A percentile compares a stretch with the other conserved stretches of the same genome.
Evolutionary conservation across 2,888 invertebrate species (phyloP).

Genomic region (Netelia inedita): DNA sequence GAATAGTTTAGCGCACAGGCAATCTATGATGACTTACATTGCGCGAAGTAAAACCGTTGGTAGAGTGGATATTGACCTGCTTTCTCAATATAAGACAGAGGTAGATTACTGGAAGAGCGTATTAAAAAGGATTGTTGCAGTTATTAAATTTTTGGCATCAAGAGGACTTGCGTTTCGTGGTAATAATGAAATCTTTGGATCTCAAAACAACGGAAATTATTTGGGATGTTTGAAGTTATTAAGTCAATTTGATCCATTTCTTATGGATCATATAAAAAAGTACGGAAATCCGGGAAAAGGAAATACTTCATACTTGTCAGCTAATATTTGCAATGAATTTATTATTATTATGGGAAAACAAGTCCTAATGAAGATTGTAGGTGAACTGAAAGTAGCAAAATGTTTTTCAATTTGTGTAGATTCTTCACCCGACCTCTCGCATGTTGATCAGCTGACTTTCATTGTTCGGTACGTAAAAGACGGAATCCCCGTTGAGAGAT

Average conservation of each 20-base stretch:
- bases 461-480: constrained; percentile 68
- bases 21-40: neutral
- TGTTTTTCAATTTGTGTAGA: constrained; percentile 74
- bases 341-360: constrained; percentile 73
- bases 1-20: neutral
- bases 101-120: neutral
- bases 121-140: neutral
- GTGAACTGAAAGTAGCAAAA: constrained; percentile 61
- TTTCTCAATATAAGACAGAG: neutral
- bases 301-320: constrained; percentile 74
- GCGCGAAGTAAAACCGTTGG: neutral
- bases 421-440: constrained; percentile 69
- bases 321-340: constrained; percentile 73
- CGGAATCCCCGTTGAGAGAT: neutral
- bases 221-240: constrained; percentile 75
- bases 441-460: constrained; percentile 73
- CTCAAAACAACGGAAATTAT: constrained; percentile 76
- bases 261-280: constrained; percentile 72
- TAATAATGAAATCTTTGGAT: constrained; percentile 69
- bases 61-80: neutral
- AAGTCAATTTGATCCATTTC: constrained; percentile 72
- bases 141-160: neutral
- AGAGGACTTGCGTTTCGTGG: constrained; percentile 6
- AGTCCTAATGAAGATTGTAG: constrained; percentile 61
- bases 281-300: constrained; percentile 72